These are phyloP conservation scores for Sphaeridia pumilis DNA, from an alignment of 2,888 invertebrate genomes.

Conservation along the genomic window DNA sequence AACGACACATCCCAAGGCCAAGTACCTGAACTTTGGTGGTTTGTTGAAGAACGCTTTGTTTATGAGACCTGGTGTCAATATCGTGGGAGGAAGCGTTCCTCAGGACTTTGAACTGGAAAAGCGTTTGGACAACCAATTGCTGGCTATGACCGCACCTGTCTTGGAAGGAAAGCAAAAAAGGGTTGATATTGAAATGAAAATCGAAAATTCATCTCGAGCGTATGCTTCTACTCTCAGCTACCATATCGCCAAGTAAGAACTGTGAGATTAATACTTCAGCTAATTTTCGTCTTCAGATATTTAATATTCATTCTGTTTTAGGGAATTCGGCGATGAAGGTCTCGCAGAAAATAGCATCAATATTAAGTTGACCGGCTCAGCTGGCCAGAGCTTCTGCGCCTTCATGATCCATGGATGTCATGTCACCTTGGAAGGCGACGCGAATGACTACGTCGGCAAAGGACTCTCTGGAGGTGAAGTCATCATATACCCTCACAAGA, in stretches of 20 bases:
- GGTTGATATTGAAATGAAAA: neutral
- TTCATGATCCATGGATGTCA: constrained; percentile 77
- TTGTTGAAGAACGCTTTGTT: constrained; percentile 81
- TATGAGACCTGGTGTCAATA: constrained; percentile 79
- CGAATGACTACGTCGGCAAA: constrained; percentile 96
- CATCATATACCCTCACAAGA: constrained; percentile 81
- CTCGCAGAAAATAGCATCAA: constrained; percentile 52
- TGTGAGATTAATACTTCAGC: no score
- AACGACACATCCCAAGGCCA: constrained; percentile 64
- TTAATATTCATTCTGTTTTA: neutral
- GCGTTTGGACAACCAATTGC: constrained; percentile 52
- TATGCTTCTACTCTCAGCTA: constrained; percentile 91
- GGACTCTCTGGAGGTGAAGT: constrained; percentile 91
- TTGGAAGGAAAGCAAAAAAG: neutral
- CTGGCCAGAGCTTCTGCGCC: constrained; percentile 98
- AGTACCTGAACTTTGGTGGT: constrained; percentile 67
- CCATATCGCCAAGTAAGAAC: constrained; percentile 86
- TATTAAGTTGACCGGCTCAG: constrained; percentile 77
- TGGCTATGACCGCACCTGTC: constrained; percentile 42
- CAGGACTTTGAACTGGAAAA: constrained; percentile 79
- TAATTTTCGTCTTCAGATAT: neutral
- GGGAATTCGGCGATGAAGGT: neutral
- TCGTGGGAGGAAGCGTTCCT: constrained; percentile 71
- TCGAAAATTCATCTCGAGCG: constrained; percentile 65
- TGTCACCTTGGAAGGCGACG: constrained; percentile 86